Evolutionary conservation across 2,888 invertebrate genomes (phyloP), one percentile per base, ranked within the genome.

Genomic region (Nymphalis c-album): DNA sequence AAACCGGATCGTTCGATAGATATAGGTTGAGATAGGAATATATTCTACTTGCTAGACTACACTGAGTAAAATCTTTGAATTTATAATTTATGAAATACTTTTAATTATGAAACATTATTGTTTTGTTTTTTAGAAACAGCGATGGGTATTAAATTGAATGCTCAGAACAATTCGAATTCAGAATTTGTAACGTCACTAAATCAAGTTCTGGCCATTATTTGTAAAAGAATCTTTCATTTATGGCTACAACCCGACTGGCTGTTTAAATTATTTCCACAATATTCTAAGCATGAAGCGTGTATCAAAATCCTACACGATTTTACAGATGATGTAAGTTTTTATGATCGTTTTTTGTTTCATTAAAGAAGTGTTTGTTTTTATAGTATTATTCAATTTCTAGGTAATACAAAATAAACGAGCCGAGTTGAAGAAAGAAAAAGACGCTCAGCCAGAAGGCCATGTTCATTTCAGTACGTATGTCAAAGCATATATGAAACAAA

Each of bases 301-400:
- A 71, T 95, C 7, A 80, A 89, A 57, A 81, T 91, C 18, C 84
- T 96, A 75, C 95, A 96, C 73, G 80, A 78, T 5, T 95, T 96
- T 75, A 95, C 89, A 20, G 85, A 93, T 73, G 76, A 89, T 72
- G 93, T 93, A 78, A 79, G 75, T 53, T 26, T 22, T 10, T 35
- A 18, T 35, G 2, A 40, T 40, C 13, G 53, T 22, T 17, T 35
- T 22, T 18, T 63, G 22, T 8, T 10, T 50, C 18, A 10, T 50
- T 13, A 20, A 20, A 50, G 18, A 20, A 50, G 10, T 10, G 13
- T 13, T 40, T 20, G 8, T 10, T 20, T 20, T 18, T 7, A 20
- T 50, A 7, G 50, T 16, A 16, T 22, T 13, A 48, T 40, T n/a
- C 10, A 26, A n/a, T 18, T 40, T 75, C 7, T 68, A 91, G 91